Evolutionary conservation across 2,888 invertebrate genomes (phyloP).

Genomic region (Drosophila glabriapex): DNA sequence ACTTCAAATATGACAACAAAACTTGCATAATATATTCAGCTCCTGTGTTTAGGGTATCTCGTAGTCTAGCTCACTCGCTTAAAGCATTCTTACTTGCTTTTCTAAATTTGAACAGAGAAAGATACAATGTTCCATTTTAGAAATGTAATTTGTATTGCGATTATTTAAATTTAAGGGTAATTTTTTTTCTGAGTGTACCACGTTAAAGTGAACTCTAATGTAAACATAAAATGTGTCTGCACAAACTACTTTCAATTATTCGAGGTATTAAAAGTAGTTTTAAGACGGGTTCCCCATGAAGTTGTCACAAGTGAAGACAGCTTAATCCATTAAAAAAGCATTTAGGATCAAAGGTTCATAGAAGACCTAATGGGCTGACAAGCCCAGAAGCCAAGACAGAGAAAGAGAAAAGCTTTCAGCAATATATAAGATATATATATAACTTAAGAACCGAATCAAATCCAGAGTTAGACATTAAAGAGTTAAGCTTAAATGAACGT

Average conservation of each 20-base stretch:
- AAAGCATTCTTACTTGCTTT: background rate
- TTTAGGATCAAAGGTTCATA: background rate
- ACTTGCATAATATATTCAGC: background rate
- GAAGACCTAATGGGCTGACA: background rate
- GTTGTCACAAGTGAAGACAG: conserved; percentile 5
- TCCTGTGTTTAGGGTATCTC: background rate
- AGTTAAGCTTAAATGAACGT: conserved; percentile 32
- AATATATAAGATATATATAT: background rate
- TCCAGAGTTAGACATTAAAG: conserved; percentile 26
- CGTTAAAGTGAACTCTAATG: background rate
- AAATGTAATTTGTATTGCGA: background rate
- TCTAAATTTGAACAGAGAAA: background rate
- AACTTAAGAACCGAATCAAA: conserved; percentile 3
- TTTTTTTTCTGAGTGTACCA: background rate
- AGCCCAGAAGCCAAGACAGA: background rate
- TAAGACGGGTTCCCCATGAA: background rate
- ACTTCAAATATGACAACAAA: background rate
- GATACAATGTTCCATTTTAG: background rate
- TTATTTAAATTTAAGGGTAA: background rate
- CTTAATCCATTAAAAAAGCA: background rate
- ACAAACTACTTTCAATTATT: background rate
- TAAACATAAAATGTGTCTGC: background rate
- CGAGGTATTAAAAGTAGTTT: background rate
- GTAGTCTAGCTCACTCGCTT: background rate
- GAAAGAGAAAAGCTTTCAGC: background rate